Percentiles rank a stretch among this genome's conserved stretches.
phyloP scores from a whole-genome alignment of 2,797 vertebrate genomes.

The Petrocephalus schoutedeni region DNA sequence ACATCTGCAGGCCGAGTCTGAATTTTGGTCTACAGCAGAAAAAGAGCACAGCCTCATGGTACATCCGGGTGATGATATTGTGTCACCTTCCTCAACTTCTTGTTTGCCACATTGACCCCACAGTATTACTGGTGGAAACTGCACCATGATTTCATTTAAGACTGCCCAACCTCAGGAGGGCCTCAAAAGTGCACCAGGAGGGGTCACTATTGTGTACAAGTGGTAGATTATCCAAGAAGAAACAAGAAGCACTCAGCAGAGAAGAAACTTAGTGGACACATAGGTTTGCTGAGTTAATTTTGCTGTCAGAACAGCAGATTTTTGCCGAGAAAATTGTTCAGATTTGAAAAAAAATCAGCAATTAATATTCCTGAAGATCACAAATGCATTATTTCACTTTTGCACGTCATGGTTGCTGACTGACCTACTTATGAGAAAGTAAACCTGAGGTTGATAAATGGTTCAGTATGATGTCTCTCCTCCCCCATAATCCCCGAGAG shows the following conservation, averaged over 20 bases:
- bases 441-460: not conserved
- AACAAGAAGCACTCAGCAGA: not conserved
- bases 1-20: constrained; percentile 33
- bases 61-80: constrained; percentile 16
- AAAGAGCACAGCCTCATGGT: constrained; percentile 9
- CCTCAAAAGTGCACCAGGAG: not conserved
- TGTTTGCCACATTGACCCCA: not conserved
- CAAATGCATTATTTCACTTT: not conserved
- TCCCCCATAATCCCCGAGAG: not conserved
- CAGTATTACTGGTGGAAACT: not conserved
- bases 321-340: not conserved
- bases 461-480: not conserved
- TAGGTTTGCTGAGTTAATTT: not conserved
- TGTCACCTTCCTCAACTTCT: not conserved
- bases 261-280: not conserved
- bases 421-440: not conserved
- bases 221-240: not conserved
- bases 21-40: constrained; percentile 26
- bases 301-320: not conserved
- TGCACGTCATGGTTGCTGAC: not conserved
- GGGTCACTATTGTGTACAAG: not conserved
- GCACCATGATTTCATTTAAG: not conserved
- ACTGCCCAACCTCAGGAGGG: not conserved
- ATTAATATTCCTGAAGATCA: not conserved
- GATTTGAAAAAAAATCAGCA: not conserved